Base-by-base conservation (phyloP, 2,888 invertebrate species). In the Dynastes grantii region DNA sequence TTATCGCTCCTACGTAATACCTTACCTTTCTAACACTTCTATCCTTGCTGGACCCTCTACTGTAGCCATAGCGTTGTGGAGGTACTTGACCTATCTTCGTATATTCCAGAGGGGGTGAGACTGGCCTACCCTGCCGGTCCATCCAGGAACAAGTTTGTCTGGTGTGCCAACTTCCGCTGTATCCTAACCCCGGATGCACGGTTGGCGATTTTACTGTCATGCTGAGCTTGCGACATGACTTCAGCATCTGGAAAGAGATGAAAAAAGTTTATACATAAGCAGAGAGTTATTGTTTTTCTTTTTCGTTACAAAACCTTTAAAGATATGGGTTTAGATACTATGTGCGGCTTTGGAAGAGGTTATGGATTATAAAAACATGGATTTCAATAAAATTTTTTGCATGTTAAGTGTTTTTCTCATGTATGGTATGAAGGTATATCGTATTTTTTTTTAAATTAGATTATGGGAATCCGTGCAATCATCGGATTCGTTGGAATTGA, bases 81-180 rank as follows among this genome's bases (percentile, higher is more conserved):
- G 87, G 87, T 77, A 87, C 85, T 13, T 90, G 89, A 45, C 58
- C 87, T 84, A 83, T 88, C 82, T 84, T 89, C 84, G 83, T 88
- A 85, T 92, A 92, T 87, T 94, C 94, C 84, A 91, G 87, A 27
- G 94, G 94, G 71, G 97, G 97, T 40, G 98, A 98, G 29, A 95
- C 96, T 0, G 97, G 96, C 81, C 97, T 91, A 3, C 97, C 97
- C 86, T 95, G 95, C 78, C 96, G 92, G 90, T 98, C 97, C 93
- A 97, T 96, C 98, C 98, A 98, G 79, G 96, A 96, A 90, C 97
- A 98, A 75, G 96, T 95, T 85, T 96, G 96, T 78, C 95, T 91
- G 67, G 92, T 91, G 68, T 90, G 88, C 88, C 90, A 90, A 85
- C 81, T 90, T 83, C 84, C 90, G 84, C 88, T 91, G 80, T 89